Conservation (phyloP, 1,140 invertebrate species). For the Onthophagus taurus region DNA sequence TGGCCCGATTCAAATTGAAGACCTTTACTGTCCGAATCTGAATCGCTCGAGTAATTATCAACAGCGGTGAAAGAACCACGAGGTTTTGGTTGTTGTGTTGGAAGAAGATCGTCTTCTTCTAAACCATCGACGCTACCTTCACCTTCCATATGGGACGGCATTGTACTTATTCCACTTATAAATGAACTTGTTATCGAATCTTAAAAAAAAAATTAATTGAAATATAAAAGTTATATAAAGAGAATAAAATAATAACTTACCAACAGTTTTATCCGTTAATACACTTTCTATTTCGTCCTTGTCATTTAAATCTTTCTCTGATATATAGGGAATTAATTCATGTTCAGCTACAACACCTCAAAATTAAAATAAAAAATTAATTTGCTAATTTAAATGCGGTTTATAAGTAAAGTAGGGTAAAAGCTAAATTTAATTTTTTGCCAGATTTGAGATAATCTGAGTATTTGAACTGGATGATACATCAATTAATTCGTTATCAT, state of each 20-base stretch:
- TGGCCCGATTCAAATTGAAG: slow-evolving; percentile 27
- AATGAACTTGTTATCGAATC: slow-evolving; percentile 29
- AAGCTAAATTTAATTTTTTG: no score
- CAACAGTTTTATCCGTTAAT: slow-evolving; percentile 26
- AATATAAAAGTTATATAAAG: slow-evolving; percentile 2
- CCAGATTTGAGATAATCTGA: no score
- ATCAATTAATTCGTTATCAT: slow-evolving; percentile 3
- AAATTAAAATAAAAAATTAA: no score
- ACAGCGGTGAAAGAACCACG: slow-evolving; percentile 10
- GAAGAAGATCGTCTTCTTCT: slow-evolving; percentile 30
- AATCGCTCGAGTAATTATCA: slow-evolving; percentile 27
- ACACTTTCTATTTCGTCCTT: slow-evolving; percentile 28
- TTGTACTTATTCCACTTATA: slow-evolving; percentile 24
- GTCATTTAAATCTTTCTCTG: slow-evolving; percentile 21
- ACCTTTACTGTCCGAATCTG: slow-evolving; percentile 26
- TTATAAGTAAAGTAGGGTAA: no score
- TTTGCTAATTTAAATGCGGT: no score
- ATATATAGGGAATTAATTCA: slow-evolving; percentile 27
- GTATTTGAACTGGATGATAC: no score
- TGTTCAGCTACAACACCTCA: slow-evolving; percentile 24
- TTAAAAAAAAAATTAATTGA: slow-evolving; percentile 14
- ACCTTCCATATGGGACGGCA: slow-evolving; percentile 31
- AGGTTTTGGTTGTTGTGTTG: background rate
- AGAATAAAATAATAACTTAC: slow-evolving; percentile 15
- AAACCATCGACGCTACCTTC: slow-evolving; percentile 19